A percentile compares a stretch with the other conserved stretches of the same genome.
Conservation (phyloP, 2,797 vertebrate genomes). For the Alca torda region DNA sequence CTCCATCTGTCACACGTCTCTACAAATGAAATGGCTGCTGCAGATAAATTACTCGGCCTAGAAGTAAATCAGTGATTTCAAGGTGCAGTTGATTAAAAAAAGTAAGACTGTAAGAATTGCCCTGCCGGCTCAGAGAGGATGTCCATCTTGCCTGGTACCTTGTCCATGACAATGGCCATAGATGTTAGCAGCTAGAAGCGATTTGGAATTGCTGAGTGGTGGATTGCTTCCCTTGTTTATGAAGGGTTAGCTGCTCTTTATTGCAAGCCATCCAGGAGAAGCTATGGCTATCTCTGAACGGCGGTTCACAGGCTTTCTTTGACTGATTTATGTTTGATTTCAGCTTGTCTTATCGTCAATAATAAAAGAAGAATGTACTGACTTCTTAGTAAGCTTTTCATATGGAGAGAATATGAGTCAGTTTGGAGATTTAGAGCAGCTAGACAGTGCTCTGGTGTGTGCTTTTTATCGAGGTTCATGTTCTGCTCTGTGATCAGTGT, state of each 20-base stretch:
- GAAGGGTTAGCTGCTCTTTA: neutral
- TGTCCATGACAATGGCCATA: neutral
- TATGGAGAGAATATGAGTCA: neutral
- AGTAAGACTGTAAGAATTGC: neutral
- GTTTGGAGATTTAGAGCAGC: neutral
- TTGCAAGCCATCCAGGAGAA: neutral
- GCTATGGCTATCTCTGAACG: neutral
- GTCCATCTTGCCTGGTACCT: neutral
- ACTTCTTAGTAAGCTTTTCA: neutral
- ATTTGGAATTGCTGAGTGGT: neutral
- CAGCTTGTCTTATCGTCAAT: neutral
- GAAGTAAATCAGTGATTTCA: slow-evolving; percentile 19
- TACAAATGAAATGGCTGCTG: slow-evolving; percentile 45
- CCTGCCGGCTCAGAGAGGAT: neutral
- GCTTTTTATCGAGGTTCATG: neutral
- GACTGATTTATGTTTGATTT: slow-evolving; percentile 5
- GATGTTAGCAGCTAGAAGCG: neutral
- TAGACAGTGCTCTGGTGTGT: neutral
- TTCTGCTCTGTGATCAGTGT: neutral
- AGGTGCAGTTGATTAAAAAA: slow-evolving; percentile 54
- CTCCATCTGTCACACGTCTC: slow-evolving; percentile 46
- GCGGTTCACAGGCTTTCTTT: neutral
- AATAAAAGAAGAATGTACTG: neutral
- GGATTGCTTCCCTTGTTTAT: neutral
- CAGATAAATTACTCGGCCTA: slow-evolving; percentile 42